Evolutionary conservation across 2,113 vertebrate genomes (phyloP), one percentile per base, ranked within the genome.

Genomic region (Dipodomys merriami): DNA sequence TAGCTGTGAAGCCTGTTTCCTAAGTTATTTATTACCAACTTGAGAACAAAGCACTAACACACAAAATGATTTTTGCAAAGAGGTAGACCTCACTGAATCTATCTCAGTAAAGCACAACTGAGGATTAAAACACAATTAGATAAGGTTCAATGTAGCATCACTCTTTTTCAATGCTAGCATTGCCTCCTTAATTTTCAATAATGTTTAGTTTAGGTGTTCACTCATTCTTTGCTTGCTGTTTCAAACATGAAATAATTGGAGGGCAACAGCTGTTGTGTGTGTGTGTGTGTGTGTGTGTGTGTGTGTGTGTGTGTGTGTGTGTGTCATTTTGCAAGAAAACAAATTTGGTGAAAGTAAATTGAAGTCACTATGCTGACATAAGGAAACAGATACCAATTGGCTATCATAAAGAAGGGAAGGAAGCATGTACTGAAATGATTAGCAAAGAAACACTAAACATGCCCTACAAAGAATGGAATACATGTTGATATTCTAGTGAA

Each of bases 331-430:
- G 39, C 0, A 44, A 69, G 29, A 65, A 72, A 67, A 46, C 90
- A 86, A 86, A 18, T 33, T 33, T 10, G 78, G 25, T 83, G 33
- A 89, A 80, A 88, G 49, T 60, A 92, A 94, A 78, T 83, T 95
- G 78, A 85, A 22, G 11, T 82, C 19, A 85, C 13, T 67, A 20
- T 35, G 64, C 9, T 53, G 10, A 71, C 13, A 90, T 0, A 83
- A 68, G 53, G 7, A n/a, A 27, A 15, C 87, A 67, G 60, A 79
- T 44, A 18, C 19, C 82, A 25, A 62, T 10, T 92, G 29, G 18
- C 9, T 67, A 60, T 85, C 30, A 27, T 60, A 83, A 89, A 16
- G 30, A 86, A 88, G 9, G 25, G 71, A 90, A n/a, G 18, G 5
- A 77, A 69, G 6, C 25, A 82, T 4, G 30, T 10, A 49, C 2